Base-by-base conservation (phyloP, 2,888 invertebrate genomes). In the Gymnosoma rotundatum region DNA sequence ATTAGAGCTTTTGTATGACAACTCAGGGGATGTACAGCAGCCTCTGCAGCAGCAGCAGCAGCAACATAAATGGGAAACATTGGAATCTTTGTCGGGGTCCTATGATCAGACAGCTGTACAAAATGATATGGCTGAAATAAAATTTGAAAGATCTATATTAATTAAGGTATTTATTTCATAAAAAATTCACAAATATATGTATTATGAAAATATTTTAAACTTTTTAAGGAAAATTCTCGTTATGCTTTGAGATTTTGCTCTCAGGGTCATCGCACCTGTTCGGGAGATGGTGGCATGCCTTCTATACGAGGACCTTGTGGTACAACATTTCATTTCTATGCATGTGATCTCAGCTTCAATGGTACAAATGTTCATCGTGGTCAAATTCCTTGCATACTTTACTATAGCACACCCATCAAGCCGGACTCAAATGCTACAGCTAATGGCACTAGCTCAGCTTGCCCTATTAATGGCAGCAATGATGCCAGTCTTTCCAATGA, bases 351-450 rank as follows among this genome's bases (percentile, higher is more conserved):
- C 60, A 98, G 98, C 91, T 97, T 97, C 91, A 98, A 99, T 91
- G 99, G 99, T n/a, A 99, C 99, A 0, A 98, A 98, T 9, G 95
- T 98, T 85, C 96, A 97, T 0, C 94, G 99, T 73, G 99, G 99
- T 12, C 99, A 99, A 93, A 95, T 99, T 89, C 99, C 99, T 0
- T 96, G 96, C 89, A 94, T 99, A 64, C 93, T 99, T 18, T 99
- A 99, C 90, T 92, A 91, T 60, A 92, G 92, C 75, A 91, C 92
- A 16, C 92, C 92, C 0, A 81, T 91, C 1, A 92, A 92, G 52
- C 89, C 87, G 58, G 92, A 92, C 56, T 83, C 87, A 7, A 85
- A 89, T 56, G 74, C 83, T 3, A 16, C 76, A 20, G 66, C 75
- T n/a, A 56, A 63, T 42, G 73, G 18, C 0, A 52, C 14, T 14